These are phyloP conservation scores for Alfaro cultratus DNA, from an alignment of 2,797 vertebrate genomes.

Conservation along the genomic window DNA sequence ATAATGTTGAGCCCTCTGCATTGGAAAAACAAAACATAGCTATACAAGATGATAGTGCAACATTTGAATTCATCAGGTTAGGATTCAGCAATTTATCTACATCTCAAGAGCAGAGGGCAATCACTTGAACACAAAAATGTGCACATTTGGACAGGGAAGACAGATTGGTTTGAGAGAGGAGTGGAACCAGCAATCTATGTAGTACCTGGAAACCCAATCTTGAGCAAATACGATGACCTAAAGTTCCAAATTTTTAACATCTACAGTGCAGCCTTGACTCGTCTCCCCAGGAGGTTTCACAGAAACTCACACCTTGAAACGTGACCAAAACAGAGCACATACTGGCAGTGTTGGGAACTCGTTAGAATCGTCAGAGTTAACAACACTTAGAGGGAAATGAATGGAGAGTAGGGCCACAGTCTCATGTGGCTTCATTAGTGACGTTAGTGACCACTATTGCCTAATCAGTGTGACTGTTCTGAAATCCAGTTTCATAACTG, in stretches of 20 bases:
- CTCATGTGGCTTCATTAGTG: neutral
- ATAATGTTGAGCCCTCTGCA: neutral
- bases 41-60: neutral
- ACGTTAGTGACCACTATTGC: neutral
- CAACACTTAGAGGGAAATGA: neutral
- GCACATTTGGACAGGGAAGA: neutral
- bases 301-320: neutral
- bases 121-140: neutral
- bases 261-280: neutral
- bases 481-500: neutral
- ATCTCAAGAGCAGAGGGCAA: neutral
- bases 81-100: neutral
- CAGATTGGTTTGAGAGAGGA: neutral
- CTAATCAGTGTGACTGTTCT: neutral
- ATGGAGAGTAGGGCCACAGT: neutral
- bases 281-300: neutral
- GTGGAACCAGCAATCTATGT: neutral
- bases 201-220: neutral
- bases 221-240: neutral
- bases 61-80: neutral
- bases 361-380: neutral
- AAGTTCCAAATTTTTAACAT: neutral
- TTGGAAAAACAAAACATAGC: neutral
- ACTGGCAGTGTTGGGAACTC: neutral
- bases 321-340: neutral